Evolutionary conservation across 1,140 invertebrate species (phyloP).

Genomic region (Drosophila funebris): DNA sequence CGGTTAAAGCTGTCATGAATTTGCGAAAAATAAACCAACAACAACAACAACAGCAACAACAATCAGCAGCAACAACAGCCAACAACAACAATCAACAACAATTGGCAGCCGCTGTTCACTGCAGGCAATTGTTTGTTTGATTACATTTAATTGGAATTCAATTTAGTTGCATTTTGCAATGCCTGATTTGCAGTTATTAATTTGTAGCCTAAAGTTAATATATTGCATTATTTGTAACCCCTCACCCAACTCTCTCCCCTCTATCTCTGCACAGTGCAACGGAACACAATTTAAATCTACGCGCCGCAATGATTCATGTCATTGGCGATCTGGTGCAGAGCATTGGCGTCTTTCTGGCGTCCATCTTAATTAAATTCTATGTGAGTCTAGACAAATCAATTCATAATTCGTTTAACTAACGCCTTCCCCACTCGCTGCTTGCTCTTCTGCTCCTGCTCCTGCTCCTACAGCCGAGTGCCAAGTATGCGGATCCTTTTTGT

Average conservation of each 20-base stretch:
- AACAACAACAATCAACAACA: slow-evolving; percentile 4
- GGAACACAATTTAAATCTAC: slow-evolving; percentile 91
- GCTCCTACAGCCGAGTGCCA: slow-evolving; percentile 87
- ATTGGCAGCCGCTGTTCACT: slow-evolving; percentile 9
- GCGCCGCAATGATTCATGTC: slow-evolving; percentile 96
- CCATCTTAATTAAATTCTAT: slow-evolving; percentile 92
- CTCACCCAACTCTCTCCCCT: not conserved
- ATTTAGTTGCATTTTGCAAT: slow-evolving; percentile 46
- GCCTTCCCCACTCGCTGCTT: not conserved
- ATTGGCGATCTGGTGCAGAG: slow-evolving; percentile 96
- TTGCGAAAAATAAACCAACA: slow-evolving; percentile 10
- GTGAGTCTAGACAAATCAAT: slow-evolving; percentile 84
- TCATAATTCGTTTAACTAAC: slow-evolving; percentile 44
- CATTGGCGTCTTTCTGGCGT: slow-evolving; percentile 93
- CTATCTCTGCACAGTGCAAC: not conserved
- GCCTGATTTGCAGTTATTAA: slow-evolving; percentile 30
- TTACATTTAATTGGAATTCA: slow-evolving; percentile 50
- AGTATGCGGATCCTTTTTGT: slow-evolving; percentile 94
- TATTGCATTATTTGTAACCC: not conserved
- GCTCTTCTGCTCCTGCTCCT: not conserved
- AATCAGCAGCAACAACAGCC: not conserved
- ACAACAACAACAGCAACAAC: slow-evolving; percentile 3
- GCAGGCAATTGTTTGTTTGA: slow-evolving; percentile 46
- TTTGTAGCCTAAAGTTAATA: slow-evolving; percentile 22
- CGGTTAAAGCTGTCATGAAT: slow-evolving; percentile 25